These are phyloP conservation scores for Choristoneura fumiferana DNA, from an alignment of 1,140 invertebrate genomes.

Conservation along the genomic window DNA sequence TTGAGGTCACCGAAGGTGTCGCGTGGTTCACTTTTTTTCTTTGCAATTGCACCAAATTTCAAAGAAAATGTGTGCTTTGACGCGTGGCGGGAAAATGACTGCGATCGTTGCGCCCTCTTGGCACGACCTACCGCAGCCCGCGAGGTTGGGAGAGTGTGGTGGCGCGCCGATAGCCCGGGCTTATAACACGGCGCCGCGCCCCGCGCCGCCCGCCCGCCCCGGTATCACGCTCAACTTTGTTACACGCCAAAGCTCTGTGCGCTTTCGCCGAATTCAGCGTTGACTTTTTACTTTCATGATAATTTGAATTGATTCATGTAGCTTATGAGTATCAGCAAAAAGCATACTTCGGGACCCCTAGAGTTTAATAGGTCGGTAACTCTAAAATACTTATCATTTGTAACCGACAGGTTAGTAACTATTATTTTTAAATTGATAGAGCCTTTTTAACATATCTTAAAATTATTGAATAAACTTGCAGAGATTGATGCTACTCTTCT, in stretches of 20 bases:
- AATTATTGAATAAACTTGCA: too few species aligned
- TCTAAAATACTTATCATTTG: too few species aligned
- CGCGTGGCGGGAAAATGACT: slow-evolving; percentile 46
- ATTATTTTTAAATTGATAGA: too few species aligned
- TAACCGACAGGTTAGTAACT: too few species aligned
- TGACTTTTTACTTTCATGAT: too few species aligned
- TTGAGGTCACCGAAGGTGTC: slow-evolving; percentile 55
- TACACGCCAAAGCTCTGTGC: slow-evolving; percentile 34
- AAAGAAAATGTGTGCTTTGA: slow-evolving; percentile 65
- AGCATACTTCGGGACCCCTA: too few species aligned
- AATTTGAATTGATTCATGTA: slow-evolving; percentile 20
- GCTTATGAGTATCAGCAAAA: slow-evolving; percentile 32
- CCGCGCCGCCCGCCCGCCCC: slow-evolving; percentile 21
- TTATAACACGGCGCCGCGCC: slow-evolving; percentile 41
- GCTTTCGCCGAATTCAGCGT: neutral
- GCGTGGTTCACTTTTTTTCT: slow-evolving; percentile 69
- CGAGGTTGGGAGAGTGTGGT: slow-evolving; percentile 57
- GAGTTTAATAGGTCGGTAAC: too few species aligned
- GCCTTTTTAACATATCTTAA: too few species aligned
- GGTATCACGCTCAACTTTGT: neutral
- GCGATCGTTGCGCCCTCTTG: slow-evolving; percentile 65
- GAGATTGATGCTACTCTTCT: too few species aligned
- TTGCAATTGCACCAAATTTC: slow-evolving; percentile 74
- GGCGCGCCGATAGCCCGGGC: slow-evolving; percentile 36
- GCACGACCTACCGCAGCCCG: slow-evolving; percentile 70